Evolutionary conservation across 1,140 invertebrate species (phyloP), one percentile per base, ranked within the genome.

Genomic region (Trichonephila clavata): DNA sequence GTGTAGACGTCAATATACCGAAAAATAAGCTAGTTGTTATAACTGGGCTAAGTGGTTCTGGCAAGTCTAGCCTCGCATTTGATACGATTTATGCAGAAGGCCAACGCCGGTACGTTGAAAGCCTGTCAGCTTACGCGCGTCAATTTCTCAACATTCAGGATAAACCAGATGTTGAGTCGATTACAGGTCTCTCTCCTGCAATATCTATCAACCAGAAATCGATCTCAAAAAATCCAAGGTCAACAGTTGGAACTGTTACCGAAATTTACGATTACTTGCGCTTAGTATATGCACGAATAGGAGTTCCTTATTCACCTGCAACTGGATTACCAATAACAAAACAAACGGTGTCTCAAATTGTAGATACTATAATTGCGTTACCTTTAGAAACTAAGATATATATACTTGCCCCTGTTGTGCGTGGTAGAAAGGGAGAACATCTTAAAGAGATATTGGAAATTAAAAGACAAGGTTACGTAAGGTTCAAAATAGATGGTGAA

Each of bases 71-170:
- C 24, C 83, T 86, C 13, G 95, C 92, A 43, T 95, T 95, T 93
- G 95, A 95, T 81, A 95, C 95, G 32, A 20, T 95, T 63, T 95
- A 94, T 93, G 95, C 94, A 24, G 95, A 95, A 91, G 95, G 94
- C 4, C 95, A 95, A 80, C 91, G 95, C 13, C 94, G 94, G 20
- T 95, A 95, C 93, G 90, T 95, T 24, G 95, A 95, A 93, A 84
- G 89, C 21, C 81, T 95, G 7, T 94, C 65, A 94, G 86, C 95
- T 27, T 95, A 95, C 94, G 94, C 94, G 10, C 94, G 95, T 3
- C 95, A 94, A 59, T 95, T 95, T 93, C 57, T 95, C 24, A 20
- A 18, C 10, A 16, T 20, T 18, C 39, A 57, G 92, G 91, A 21
- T 94, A 32, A 94, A 87, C 95, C 95, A 14, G 92, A 95, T 60